These are phyloP conservation scores for Camptogramma bilineatum DNA, from an alignment of 2,888 invertebrate genomes.

Conservation along the genomic window DNA sequence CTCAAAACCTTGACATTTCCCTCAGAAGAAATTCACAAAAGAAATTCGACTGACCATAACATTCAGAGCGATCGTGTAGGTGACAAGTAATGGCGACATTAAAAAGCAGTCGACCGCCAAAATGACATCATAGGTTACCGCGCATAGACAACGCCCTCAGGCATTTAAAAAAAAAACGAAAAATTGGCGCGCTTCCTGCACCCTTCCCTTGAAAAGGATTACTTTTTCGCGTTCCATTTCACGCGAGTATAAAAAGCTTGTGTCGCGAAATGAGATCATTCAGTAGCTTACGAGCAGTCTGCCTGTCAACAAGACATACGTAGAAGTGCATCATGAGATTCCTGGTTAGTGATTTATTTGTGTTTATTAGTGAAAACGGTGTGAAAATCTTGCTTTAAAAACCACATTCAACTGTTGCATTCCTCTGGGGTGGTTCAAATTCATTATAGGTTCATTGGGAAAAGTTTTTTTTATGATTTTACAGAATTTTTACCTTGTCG, in stretches of 20 bases:
- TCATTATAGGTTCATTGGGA: neutral
- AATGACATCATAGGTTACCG: constrained; percentile 41
- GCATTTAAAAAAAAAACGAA: constrained; percentile 41
- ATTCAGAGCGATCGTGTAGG: constrained; percentile 21
- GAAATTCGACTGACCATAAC: constrained; percentile 28
- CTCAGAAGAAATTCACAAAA: constrained; percentile 20
- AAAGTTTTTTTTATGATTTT: too few species aligned
- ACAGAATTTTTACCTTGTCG: too few species aligned
- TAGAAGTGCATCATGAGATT: constrained; percentile 83
- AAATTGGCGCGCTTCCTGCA: constrained; percentile 74
- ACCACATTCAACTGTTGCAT: neutral
- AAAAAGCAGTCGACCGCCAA: constrained; percentile 40
- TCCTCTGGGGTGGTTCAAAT: neutral
- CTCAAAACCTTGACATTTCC: constrained; percentile 26
- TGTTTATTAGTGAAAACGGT: neutral
- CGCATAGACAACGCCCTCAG: constrained; percentile 36
- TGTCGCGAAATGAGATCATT: constrained; percentile 72
- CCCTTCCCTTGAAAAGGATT: constrained; percentile 77
- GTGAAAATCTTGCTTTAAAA: neutral
- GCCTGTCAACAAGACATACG: constrained; percentile 38
- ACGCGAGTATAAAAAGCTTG: constrained; percentile 73
- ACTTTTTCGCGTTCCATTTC: constrained; percentile 77
- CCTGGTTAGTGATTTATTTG: constrained; percentile 66
- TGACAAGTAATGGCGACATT: constrained; percentile 30
- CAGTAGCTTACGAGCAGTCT: constrained; percentile 84